Percentiles rank a stretch among this genome's conserved stretches.
Evolutionary conservation across 2,113 vertebrate genomes (phyloP).

Genomic region (Planiliza haematocheilus): DNA sequence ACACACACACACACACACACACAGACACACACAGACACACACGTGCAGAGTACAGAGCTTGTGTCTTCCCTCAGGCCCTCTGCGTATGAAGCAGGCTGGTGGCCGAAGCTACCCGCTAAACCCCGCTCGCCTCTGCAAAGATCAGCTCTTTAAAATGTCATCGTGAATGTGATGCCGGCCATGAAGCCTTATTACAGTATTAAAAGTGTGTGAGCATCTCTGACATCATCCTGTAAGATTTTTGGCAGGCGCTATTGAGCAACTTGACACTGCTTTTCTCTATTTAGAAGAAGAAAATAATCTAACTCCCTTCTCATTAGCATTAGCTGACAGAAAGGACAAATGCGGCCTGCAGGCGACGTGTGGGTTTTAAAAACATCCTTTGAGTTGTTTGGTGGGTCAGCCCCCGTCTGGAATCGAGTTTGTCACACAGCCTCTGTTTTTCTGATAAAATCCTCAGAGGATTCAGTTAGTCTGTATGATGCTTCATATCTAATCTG

Average conservation of each 20-base stretch:
- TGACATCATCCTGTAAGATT: constrained; percentile 40
- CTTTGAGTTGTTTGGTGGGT: constrained; percentile 19
- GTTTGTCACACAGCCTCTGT: constrained; percentile 29
- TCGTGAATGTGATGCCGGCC: constrained; percentile 6
- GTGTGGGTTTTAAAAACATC: constrained; percentile 30
- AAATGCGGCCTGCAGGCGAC: constrained; percentile 18
- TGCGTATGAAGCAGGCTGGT: constrained; percentile 26
- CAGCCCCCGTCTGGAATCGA: background rate
- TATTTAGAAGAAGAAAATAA: background rate
- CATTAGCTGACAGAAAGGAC: constrained; percentile 35
- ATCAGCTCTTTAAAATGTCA: constrained; percentile 50
- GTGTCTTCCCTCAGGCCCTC: constrained; percentile 50
- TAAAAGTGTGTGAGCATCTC: constrained; percentile 26
- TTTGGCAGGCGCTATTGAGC: constrained; percentile 13
- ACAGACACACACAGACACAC: constrained; percentile 12
- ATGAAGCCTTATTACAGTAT: constrained; percentile 12
- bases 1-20: constrained; percentile 11
- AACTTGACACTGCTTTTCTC: constrained; percentile 16
- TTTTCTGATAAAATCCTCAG: constrained; percentile 51
- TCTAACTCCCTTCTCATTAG: background rate
- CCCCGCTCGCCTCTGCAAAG: background rate
- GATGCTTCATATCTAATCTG: constrained; percentile 65
- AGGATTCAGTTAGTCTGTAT: constrained; percentile 48
- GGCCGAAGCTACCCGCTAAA: constrained; percentile 5
- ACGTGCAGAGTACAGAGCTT: background rate